phyloP scores from a whole-genome alignment of 2,797 vertebrate genomes.

The Pipistrellus kuhlii region DNA sequence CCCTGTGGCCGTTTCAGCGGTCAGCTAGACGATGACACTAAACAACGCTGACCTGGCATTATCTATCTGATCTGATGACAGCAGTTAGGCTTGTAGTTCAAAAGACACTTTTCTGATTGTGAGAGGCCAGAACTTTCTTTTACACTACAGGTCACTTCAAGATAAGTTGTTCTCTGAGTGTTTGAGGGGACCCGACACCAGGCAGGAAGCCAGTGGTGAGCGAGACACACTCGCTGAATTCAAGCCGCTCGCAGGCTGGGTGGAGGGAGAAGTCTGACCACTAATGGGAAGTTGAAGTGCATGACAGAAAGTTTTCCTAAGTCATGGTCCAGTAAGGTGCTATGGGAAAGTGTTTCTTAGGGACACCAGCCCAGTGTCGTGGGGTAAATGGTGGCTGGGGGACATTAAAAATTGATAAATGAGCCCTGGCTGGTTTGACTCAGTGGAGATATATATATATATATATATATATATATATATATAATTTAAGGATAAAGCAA shows the following conservation, averaged over 20 bases:
- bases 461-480: too few relatives aligned
- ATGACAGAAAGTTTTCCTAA: not conserved
- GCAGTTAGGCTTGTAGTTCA: not conserved
- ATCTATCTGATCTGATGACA: not conserved
- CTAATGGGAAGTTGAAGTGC: not conserved
- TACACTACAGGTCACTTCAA: not conserved
- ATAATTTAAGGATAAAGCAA: not conserved
- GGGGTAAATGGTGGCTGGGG: not conserved
- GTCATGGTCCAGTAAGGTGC: not conserved
- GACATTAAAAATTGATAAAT: not conserved
- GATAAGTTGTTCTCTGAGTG: not conserved
- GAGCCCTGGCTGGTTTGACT: too few relatives aligned
- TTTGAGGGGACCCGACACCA: not conserved
- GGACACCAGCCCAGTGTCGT: not conserved
- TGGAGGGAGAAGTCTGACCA: not conserved
- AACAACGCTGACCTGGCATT: too few relatives aligned
- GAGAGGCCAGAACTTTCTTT: not conserved
- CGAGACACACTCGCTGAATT: not conserved
- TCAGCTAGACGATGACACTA: rapidly evolving
- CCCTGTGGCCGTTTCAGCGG: too few relatives aligned
- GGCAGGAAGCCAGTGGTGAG: not conserved
- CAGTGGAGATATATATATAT: too few relatives aligned
- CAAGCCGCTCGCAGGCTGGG: not conserved
- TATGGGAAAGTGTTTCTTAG: not conserved
- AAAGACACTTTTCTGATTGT: not conserved